Percentiles rank a stretch among this genome's conserved stretches.
phyloP scores from a whole-genome alignment of 2,113 vertebrate genomes.

The Colossoma macropomum region DNA sequence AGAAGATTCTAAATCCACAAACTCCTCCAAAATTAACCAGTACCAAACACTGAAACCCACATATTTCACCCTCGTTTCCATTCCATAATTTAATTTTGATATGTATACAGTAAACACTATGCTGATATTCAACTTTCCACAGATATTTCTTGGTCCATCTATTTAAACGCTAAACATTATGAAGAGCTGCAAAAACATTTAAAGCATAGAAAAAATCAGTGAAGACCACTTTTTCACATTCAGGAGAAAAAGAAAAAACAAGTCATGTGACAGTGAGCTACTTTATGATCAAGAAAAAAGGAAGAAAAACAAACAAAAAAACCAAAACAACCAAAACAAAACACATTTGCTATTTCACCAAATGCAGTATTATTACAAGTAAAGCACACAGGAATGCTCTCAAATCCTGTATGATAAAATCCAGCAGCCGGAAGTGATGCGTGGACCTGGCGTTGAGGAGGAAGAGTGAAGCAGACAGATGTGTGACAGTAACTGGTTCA shows the following conservation, averaged over 20 bases:
- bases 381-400: conserved; percentile 7
- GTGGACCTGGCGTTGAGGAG: conserved; percentile 25
- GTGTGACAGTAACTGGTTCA: conserved; percentile 53
- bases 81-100: not conserved
- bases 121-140: not conserved
- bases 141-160: conserved; percentile 3
- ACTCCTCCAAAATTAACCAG: not conserved
- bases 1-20: not conserved
- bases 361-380: not conserved
- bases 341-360: not conserved
- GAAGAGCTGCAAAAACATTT: not conserved
- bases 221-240: not conserved
- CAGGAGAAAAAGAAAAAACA: not conserved
- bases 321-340: not conserved
- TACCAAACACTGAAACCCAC: conserved; percentile 10
- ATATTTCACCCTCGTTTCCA: not conserved
- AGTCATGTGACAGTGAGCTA: not conserved
- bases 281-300: not conserved
- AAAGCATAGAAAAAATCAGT: not conserved
- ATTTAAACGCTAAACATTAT: conserved; percentile 8
- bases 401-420: conserved; percentile 16
- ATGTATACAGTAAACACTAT: not conserved
- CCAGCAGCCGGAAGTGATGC: conserved; percentile 29
- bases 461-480: conserved; percentile 20
- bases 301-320: not conserved